phyloP scores from a whole-genome alignment of 1,140 invertebrate species.

The Rhyzopertha dominica region DNA sequence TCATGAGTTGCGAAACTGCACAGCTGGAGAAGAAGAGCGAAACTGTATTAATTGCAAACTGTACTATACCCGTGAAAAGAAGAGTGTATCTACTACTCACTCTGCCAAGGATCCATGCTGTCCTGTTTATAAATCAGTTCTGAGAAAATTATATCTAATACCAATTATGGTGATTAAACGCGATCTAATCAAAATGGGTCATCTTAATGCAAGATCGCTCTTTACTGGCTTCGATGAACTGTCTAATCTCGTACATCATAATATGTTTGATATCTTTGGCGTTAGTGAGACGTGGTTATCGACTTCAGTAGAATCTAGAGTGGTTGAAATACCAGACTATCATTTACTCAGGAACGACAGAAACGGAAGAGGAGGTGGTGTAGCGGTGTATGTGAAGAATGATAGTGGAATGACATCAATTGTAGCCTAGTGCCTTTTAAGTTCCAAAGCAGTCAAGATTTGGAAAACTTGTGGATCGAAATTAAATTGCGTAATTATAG shows the following conservation, averaged over 20 bases:
- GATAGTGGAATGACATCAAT: background rate
- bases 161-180: too few species aligned
- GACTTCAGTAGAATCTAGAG: background rate
- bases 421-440: too few species aligned
- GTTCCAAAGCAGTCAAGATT: background rate
- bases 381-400: background rate
- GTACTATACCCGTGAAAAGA: too few species aligned
- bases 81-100: too few species aligned
- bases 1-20: too few species aligned
- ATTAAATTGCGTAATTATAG: background rate
- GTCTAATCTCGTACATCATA: background rate
- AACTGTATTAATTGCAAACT: too few species aligned
- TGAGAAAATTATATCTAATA: too few species aligned
- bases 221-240: background rate
- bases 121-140: too few species aligned
- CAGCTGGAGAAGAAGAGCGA: too few species aligned
- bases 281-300: background rate
- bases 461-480: conserved; percentile 1
- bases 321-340: background rate
- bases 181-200: background rate
- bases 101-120: too few species aligned
- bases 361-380: background rate
- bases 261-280: background rate
- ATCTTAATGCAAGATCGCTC: background rate
- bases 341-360: conserved; percentile 1